Base-by-base conservation (phyloP, 2,888 invertebrate species). In the Fragum whitleyi region DNA sequence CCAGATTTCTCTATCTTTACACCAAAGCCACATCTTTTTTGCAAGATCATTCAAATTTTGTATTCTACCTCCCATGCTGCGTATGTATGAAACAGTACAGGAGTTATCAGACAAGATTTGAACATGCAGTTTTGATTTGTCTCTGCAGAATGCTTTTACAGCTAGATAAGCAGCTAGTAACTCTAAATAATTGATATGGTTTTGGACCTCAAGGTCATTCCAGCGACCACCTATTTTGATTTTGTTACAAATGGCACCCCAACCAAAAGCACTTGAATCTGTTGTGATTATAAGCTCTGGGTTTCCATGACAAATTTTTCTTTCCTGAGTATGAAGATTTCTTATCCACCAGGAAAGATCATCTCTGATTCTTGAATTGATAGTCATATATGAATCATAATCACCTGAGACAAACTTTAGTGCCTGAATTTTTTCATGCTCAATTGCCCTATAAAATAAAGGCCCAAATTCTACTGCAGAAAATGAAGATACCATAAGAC, bases 281-380 rank as follows among this genome's bases (percentile, higher is more conserved):
- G 77, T 53, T 14, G 39, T 57, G 36, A 77, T 47, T 21, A 71
- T 32, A 0, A 77, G 16, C 1, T 62, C 21, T 9, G 71, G 77
- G 23, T 42, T 23, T 11, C 71, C 77, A 65, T 71, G 65, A 26
- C 51, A 65, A 19, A 71, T 68, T 29, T 23, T 23, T 74, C 28
- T 74, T n/a, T 32, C 21, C 32, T 39, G 39, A 6, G 29, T 53
- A 5, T 19, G 19, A 7, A 74, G 23, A 51, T 74, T 53, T 21
- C 39, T 21, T 16, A 74, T 74, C 74, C 74, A 67, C 74, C 74
- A 74, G n/a, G 53, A 69, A 29, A 69, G 19, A 21, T 69, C 26
- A 14, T 51, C 23, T n/a, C 9, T 36, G 5, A 36, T 36, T 36
- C 9, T 36, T 36, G 32, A 9, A 36, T 3, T 36, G 3, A 36